Evolutionary conservation across 2,797 vertebrate species (phyloP), one percentile per base, ranked within the genome.

Genomic region (Crenuchus spilurus): DNA sequence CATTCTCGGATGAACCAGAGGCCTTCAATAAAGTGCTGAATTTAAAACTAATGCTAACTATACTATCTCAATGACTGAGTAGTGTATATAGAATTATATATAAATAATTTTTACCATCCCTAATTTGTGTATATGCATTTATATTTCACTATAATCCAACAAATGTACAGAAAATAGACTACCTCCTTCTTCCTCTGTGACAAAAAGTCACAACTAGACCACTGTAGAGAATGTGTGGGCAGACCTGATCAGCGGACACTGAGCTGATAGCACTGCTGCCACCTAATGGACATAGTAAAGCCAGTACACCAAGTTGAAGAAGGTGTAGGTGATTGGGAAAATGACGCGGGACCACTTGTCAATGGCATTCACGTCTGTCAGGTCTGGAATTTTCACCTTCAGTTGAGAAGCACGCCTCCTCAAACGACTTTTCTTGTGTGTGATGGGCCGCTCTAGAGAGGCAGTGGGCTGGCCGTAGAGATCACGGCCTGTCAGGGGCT

Each of bases 221-320:
- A 79, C 82, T 81, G 79, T 70, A 84, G 87, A 88, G 41, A 78
- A 74, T 55, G 60, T 44, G 69, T 79, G 74, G n/a, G 28, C 30
- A 11, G 72, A 77, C 69, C 68, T 77, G 52, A 77, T 64, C 60
- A 73, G 65, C 49, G 22, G 14, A 75, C 30, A 28, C 71, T 76
- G 71, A 69, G 74, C 67, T 52, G 22, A 4, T 66, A 39, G 0
- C 54, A 63, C 44, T 68, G 82, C 24, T 48, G 77, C 79, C 85
- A 81, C 80, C 91, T 94, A 98, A 83, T 97, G 94, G 66, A 98
- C 94, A 33, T 98, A 98, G 88, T 98, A 98, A 76, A 98, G 92
- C 97, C 97, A 98, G 83, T 98, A 98, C 78, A 98, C 94, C 77
- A 96, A 89, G 88, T 98, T 98, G 85, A 98, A 98, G 91, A 98